A percentile compares a stretch with the other conserved stretches of the same genome.
These are phyloP conservation scores for Serinus canaria DNA, from an alignment of 2,113 vertebrate species.

Conservation along the genomic window DNA sequence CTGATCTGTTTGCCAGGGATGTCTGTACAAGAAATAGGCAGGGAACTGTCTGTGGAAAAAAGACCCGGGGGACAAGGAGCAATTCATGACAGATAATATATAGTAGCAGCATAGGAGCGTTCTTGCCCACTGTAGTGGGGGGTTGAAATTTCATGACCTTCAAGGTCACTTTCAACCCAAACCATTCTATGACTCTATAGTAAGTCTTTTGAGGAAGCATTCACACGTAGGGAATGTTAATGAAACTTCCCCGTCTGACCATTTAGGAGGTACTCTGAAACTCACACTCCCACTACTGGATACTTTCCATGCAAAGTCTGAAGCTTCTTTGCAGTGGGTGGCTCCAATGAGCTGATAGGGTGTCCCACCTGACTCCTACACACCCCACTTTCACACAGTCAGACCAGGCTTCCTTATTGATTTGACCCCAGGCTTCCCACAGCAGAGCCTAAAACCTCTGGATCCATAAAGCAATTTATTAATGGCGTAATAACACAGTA, in stretches of 20 bases:
- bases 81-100: neutral
- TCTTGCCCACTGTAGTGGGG: neutral
- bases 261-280: neutral
- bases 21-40: neutral
- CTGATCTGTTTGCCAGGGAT: neutral
- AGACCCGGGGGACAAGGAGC: neutral
- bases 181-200: neutral
- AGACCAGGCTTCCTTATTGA: neutral
- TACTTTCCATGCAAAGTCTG: neutral
- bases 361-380: too few relatives aligned
- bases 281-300: neutral
- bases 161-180: neutral
- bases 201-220: neutral
- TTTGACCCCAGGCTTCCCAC: neutral
- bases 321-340: neutral
- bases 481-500: rapidly evolving
- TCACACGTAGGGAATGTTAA: rapidly evolving
- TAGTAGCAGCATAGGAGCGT: neutral
- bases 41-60: neutral
- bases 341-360: neutral
- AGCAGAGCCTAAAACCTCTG: neutral
- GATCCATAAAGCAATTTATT: neutral
- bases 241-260: neutral
- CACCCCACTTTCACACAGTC: neutral
- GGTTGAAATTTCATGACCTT: neutral